Base-by-base conservation (phyloP, 2,888 invertebrate species). In the Erebia ligea region DNA sequence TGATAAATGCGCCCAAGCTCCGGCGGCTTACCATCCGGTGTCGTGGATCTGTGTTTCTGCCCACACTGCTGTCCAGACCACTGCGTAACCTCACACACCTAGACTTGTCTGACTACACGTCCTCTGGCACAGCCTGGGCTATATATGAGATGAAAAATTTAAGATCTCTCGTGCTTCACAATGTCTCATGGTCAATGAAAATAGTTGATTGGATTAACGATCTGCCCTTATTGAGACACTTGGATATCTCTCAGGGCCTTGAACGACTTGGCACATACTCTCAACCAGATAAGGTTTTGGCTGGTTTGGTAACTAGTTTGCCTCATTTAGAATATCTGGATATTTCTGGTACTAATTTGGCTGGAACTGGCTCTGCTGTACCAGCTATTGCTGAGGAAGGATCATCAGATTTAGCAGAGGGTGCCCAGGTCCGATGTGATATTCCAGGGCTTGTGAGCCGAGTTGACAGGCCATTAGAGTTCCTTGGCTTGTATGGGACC, bases 341-440 rank as follows among this genome's bases (percentile, higher is more conserved):
- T 89, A 98, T 99, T 83, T 98, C 99, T 4, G 98, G 98, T 15
- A 99, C 99, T 19, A 99, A 99, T 93, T 93, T 99, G 76, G 98
- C 98, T 56, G 98, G 98, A 15, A 95, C 95, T 68, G 97, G 97
- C 62, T 96, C 96, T 40, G 96, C 96, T n/a, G 80, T 85, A 0
- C 75, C 82, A 8, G 83, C 90, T 15, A 59, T 79, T 0, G 79
- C 77, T 54, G 81, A 83, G 58, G 82, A 79, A 56, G 82, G 79
- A 0, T 65, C 77, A 42, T 73, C 80, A 10, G 80, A 78, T 1
- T 45, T 2, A 2, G 76, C 76, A 4, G 71, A 76, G 13, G 89
- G 92, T 69, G 79, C 83, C 1, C 87, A 88, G 76, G 89, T 83
- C 25, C 85, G 84, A 81, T 95, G 96, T 76, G 97, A 98, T 85